Conservation (phyloP, 2,888 invertebrate species). For the Coecobrya sp. region DNA sequence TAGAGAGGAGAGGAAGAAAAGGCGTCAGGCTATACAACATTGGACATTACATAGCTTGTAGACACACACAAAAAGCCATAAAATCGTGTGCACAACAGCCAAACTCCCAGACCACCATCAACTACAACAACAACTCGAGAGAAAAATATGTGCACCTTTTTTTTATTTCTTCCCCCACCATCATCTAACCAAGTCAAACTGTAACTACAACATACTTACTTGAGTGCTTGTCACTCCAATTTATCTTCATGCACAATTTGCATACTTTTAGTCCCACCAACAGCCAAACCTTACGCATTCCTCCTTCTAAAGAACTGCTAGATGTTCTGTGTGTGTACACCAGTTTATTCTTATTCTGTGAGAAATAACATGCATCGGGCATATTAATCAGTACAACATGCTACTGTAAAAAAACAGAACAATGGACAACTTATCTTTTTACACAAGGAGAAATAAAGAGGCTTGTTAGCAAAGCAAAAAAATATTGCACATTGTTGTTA, state of each 20-base stretch:
- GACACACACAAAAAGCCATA: neutral
- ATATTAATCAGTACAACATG: conserved; percentile 19
- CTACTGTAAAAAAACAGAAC: neutral
- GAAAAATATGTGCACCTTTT: conserved; percentile 22
- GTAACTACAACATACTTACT: neutral
- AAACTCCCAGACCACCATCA: conserved; percentile 5
- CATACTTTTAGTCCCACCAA: conserved; percentile 38
- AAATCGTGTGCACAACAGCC: neutral
- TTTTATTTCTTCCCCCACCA: neutral
- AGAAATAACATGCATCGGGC: conserved; percentile 22
- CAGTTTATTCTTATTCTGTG: neutral
- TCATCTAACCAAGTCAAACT: neutral
- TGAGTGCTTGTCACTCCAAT: conserved; percentile 48
- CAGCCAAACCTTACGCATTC: neutral
- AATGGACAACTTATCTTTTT: conserved; percentile 19
- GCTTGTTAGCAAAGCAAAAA: conserved; percentile 34
- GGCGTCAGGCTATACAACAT: no score
- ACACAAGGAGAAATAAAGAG: neutral
- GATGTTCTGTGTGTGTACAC: neutral
- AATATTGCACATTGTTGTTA: neutral
- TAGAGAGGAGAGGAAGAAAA: no score
- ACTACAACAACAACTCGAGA: neutral
- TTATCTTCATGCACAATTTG: conserved; percentile 58
- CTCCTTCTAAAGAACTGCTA: neutral
- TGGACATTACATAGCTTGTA: no score